Base-by-base conservation (phyloP, 2,797 vertebrate genomes). In the Poecilia wingei region DNA sequence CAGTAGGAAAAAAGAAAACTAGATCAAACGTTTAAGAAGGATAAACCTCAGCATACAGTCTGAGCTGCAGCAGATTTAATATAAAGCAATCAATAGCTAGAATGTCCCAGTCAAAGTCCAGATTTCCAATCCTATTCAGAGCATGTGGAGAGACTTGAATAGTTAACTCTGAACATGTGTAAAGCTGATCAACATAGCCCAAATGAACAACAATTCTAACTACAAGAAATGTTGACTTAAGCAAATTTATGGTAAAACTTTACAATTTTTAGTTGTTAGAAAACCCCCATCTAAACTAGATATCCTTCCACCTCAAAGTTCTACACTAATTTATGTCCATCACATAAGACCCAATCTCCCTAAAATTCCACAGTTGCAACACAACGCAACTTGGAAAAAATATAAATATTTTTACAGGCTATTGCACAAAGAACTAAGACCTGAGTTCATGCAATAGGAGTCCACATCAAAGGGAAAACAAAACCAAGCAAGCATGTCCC, bases 381-480 rank as follows among this genome's bases (percentile, higher is more conserved):
- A 39, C 12, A 3, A 25, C 2, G 3, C 41, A 2, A 5, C 33
- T 5, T 68, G 7, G 20, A 39, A 39, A 39, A 14, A 33, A 7
- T 36, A 1, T n/a, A 41, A 69, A 69, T 69, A 41, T 31, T 41
- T 41, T n/a, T 43, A 43, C 66, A 69, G 25, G 20, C 33, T 66
- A 9, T 14, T 66, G 61, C 20, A 39, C 20, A 66, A 41, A 69
- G 3, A 69, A 43, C 39, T 41, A 25, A 43, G 9, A 25, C 39
- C 66, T 69, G 66, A 5, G 36, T 5, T 43, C 66, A 69, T 69
- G 66, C 39, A 69, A n/a, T 13, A 69, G 13, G 5, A 33, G 28
- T 68, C 64, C 31, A 75, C 41, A 49, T 46, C 47, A 70, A 74
- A 70, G 39, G 12, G 36, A 69, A 69, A 69, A 43, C 66, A 43